A percentile compares a stretch with the other conserved stretches of the same genome.
These are phyloP conservation scores for Arrhopalites spinosus DNA, from an alignment of 2,888 invertebrate genomes.

Conservation along the genomic window DNA sequence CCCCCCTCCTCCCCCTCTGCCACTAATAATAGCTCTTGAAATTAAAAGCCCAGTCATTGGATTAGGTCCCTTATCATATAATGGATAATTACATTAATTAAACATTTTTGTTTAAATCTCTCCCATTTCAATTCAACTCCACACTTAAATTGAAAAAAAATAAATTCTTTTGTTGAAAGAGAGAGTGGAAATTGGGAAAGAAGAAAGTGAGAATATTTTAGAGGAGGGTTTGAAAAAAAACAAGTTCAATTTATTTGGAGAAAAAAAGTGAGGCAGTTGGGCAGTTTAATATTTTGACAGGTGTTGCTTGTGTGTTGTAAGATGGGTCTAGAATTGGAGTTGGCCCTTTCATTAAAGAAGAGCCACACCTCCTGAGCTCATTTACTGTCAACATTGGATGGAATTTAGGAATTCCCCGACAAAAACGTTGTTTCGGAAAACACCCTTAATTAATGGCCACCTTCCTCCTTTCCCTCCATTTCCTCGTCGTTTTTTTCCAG, in stretches of 20 bases:
- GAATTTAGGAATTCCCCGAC: conserved; percentile 22
- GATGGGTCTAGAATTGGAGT: not conserved
- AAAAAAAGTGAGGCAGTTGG: not conserved
- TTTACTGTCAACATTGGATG: conserved; percentile 15
- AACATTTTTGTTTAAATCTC: not conserved
- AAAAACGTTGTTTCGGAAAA: conserved; percentile 29
- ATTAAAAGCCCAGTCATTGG: too few species aligned
- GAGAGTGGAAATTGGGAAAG: too few species aligned
- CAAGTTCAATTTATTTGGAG: too few species aligned
- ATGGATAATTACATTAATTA: not conserved
- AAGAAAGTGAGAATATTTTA: too few species aligned
- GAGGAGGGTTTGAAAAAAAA: too few species aligned
- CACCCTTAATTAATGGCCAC: conserved; percentile 30
- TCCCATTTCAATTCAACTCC: not conserved
- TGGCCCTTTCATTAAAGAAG: conserved; percentile 25
- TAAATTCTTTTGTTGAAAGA: not conserved
- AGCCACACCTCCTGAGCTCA: conserved; percentile 16
- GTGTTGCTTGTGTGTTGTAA: conserved; percentile 1
- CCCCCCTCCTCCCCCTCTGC: not conserved
- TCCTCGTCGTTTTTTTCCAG: not conserved
- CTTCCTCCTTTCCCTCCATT: conserved; percentile 6
- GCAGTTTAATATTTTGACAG: not conserved
- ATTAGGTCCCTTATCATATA: not conserved
- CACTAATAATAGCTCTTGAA: too few species aligned
- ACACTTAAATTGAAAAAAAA: not conserved